Evolutionary conservation across 2,797 vertebrate genomes (phyloP).

Genomic region (Acipenser ruthenus): DNA sequence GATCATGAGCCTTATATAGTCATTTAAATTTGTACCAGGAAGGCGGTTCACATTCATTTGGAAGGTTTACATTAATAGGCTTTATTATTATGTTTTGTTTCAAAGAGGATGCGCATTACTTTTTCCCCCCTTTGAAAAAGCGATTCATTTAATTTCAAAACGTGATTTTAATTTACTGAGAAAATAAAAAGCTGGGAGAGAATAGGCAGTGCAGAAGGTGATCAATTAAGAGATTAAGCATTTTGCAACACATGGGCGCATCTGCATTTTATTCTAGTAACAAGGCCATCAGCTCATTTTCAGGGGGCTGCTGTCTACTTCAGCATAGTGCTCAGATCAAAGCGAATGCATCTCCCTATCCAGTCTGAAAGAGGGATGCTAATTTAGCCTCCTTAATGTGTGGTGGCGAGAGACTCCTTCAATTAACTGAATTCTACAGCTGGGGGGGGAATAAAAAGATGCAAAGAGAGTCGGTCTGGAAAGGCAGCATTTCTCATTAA

Average conservation of each 20-base stretch:
- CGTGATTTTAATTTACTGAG: slow-evolving; percentile 50
- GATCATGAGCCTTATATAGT: slow-evolving; percentile 16
- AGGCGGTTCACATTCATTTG: slow-evolving; percentile 19
- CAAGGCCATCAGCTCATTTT: slow-evolving; percentile 97
- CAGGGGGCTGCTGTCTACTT: slow-evolving; percentile 77
- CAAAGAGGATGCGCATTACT: slow-evolving; percentile 24
- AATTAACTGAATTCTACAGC: slow-evolving; percentile 98
- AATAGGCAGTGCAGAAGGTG: slow-evolving; percentile 74
- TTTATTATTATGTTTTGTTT: slow-evolving; percentile 16
- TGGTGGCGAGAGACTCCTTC: slow-evolving; percentile 90
- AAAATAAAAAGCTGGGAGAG: slow-evolving; percentile 35
- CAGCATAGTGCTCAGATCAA: slow-evolving; percentile 87
- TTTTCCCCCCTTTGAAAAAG: slow-evolving; percentile 44
- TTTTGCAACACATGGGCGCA: slow-evolving; percentile 83
- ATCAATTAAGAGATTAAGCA: slow-evolving; percentile 99
- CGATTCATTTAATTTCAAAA: slow-evolving; percentile 53
- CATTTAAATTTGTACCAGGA: slow-evolving; percentile 22
- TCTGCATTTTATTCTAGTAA: slow-evolving; percentile 88
- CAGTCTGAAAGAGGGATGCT: slow-evolving; percentile 88
- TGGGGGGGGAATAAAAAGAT: slow-evolving; percentile 59
- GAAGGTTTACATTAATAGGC: slow-evolving; percentile 28
- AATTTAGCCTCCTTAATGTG: slow-evolving; percentile 94
- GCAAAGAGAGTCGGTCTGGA: slow-evolving; percentile 77
- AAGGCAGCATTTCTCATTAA: slow-evolving; percentile 88
- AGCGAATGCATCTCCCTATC: slow-evolving; percentile 66